phyloP scores from a whole-genome alignment of 2,888 invertebrate genomes.

The Brassicogethes aeneus region DNA sequence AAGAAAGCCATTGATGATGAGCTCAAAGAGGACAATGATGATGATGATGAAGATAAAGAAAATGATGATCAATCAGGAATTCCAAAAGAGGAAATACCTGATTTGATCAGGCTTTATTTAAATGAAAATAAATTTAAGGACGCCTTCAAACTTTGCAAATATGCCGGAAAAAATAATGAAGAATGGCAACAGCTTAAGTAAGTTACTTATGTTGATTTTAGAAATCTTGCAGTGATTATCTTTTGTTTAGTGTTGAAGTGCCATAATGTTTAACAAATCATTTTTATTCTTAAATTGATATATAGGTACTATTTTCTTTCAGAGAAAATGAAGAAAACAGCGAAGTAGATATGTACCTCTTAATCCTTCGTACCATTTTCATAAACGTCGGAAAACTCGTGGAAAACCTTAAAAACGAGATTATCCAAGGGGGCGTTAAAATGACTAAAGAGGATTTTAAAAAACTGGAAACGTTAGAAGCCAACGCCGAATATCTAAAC shows the following conservation, averaged over 20 bases:
- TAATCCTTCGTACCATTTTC: conserved; percentile 21
- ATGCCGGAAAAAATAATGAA: conserved; percentile 3
- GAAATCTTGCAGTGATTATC: too few species aligned
- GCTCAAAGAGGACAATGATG: conserved; percentile 32
- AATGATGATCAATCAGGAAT: conserved; percentile 5
- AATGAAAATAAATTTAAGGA: conserved; percentile 10
- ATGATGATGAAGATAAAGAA: conserved; percentile 7
- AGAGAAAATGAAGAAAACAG: conserved; percentile 8
- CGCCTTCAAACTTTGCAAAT: conserved; percentile 7
- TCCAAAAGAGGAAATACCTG: not conserved
- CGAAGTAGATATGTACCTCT: conserved; percentile 20
- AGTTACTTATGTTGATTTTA: not conserved
- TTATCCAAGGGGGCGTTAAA: conserved; percentile 13
- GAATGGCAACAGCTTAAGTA: conserved; percentile 3
- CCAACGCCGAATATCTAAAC: conserved; percentile 61
- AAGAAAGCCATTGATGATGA: conserved; percentile 44
- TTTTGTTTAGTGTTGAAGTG: too few species aligned
- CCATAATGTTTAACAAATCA: too few species aligned
- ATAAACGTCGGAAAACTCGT: conserved; percentile 14
- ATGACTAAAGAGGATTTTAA: conserved; percentile 27
- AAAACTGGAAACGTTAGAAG: conserved; percentile 40
- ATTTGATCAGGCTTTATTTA: conserved; percentile 3
- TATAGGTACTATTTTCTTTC: too few species aligned
- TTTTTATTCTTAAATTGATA: too few species aligned
- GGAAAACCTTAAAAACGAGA: conserved; percentile 17